phyloP scores from a whole-genome alignment of 2,888 invertebrate species.

The Drosophila siamana region DNA sequence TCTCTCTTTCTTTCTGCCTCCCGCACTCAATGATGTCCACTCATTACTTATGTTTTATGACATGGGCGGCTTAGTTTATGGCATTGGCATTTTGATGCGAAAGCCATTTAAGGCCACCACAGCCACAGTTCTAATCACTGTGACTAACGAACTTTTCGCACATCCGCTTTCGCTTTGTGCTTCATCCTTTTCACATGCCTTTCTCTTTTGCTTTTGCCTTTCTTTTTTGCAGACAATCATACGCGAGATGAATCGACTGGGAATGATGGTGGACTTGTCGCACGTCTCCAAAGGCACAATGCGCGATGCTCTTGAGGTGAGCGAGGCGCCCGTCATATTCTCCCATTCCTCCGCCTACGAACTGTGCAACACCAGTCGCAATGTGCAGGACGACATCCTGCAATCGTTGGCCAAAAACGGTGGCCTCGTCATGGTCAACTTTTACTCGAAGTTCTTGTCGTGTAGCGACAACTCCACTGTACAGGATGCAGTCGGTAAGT shows the following conservation, averaged over 20 bases:
- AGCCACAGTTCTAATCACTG: constrained; percentile 55
- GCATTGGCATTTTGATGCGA: constrained; percentile 51
- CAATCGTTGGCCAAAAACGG: constrained; percentile 90
- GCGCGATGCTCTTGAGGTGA: constrained; percentile 91
- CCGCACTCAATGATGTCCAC: constrained; percentile 26
- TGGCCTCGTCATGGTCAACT: constrained; percentile 95
- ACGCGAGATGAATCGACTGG: constrained; percentile 94
- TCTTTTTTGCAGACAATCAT: constrained; percentile 88
- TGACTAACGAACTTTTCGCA: constrained; percentile 51
- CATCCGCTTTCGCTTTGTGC: constrained; percentile 6
- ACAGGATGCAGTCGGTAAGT: constrained; percentile 92
- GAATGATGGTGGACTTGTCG: constrained; percentile 94
- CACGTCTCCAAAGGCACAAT: constrained; percentile 93
- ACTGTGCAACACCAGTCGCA: constrained; percentile 92
- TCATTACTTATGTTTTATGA: constrained; percentile 79
- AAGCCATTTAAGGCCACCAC: constrained; percentile 44
- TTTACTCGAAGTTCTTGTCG: constrained; percentile 92
- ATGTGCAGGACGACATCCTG: constrained; percentile 92
- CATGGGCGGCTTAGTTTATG: constrained; percentile 61
- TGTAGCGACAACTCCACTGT: constrained; percentile 91
- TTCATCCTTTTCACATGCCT: background rate
- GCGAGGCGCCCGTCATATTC: constrained; percentile 93
- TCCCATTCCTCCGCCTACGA: constrained; percentile 94
- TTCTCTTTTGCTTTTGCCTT: constrained; percentile 71
- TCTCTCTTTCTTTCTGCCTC: no score